Conservation (phyloP, 35 echinoderm and acorn worm species). For the Ophioderma brevispina region DNA sequence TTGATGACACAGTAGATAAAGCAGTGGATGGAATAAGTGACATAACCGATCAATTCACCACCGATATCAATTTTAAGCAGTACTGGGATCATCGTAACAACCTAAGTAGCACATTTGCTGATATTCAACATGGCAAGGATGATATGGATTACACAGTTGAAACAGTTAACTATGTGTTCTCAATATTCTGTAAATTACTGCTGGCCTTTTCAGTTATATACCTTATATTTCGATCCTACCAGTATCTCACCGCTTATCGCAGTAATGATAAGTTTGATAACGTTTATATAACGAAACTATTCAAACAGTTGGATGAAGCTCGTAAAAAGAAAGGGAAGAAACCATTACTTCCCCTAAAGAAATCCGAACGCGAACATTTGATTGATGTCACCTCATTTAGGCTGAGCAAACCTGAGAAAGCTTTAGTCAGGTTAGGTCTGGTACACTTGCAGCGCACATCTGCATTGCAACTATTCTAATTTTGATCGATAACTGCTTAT, state of each 20-base stretch:
- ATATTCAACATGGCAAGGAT: conserved; percentile 49
- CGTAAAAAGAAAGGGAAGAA: conserved; percentile 43
- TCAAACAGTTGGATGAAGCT: conserved; percentile 59
- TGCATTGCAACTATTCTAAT: conserved; percentile 63
- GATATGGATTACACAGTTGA: conserved; percentile 10
- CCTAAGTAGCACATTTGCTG: conserved; percentile 30
- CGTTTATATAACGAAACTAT: conserved; percentile 75
- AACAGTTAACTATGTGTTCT: conserved; percentile 50
- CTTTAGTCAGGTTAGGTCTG: conserved; percentile 69
- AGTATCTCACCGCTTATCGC: conserved; percentile 74
- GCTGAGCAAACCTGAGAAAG: conserved; percentile 71
- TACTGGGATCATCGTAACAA: conserved; percentile 37
- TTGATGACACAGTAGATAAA: neutral
- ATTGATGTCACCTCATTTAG: conserved; percentile 65
- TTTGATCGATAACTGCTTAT: conserved; percentile 71
- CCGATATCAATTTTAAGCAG: conserved; percentile 57
- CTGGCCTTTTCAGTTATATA: conserved; percentile 75
- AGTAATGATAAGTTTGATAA: conserved; percentile 92
- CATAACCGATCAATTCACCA: conserved; percentile 30
- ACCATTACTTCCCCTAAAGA: conserved; percentile 73
- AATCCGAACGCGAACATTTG: conserved; percentile 56
- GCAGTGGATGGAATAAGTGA: conserved; percentile 12
- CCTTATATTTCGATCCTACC: conserved; percentile 65
- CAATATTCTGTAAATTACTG: conserved; percentile 64
- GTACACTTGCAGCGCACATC: conserved; percentile 52